Evolutionary conservation across 2,888 invertebrate species (phyloP).

Genomic region (Gandaritis pyraliata): DNA sequence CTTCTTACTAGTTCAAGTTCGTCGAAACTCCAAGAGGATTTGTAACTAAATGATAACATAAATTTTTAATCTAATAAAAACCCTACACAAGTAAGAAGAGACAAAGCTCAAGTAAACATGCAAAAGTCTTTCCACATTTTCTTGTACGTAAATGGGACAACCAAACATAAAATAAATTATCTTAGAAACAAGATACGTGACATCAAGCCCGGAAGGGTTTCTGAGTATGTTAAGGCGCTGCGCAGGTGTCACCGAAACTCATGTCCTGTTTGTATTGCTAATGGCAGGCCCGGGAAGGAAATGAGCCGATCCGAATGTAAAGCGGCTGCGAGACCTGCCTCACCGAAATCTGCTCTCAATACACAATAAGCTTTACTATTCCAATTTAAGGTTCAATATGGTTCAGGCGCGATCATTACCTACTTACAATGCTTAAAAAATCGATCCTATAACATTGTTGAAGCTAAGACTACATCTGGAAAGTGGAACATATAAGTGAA

Average conservation of each 20-base stretch:
- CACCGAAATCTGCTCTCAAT: constrained; percentile 6
- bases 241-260: constrained; percentile 70
- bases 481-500: no score
- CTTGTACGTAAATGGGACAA: constrained; percentile 17
- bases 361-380: constrained; percentile 10
- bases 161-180: constrained; percentile 37
- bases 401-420: neutral
- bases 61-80: no score
- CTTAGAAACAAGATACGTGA: constrained; percentile 47
- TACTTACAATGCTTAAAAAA: neutral
- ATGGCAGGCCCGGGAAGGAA: constrained; percentile 66
- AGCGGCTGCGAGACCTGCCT: constrained; percentile 1
- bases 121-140: constrained; percentile 12
- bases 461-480: no score
- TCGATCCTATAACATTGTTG: neutral
- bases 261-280: constrained; percentile 72
- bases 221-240: constrained; percentile 53
- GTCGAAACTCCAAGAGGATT: no score
- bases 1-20: no score
- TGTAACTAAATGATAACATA: no score
- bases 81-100: no score
- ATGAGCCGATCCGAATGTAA: constrained; percentile 55
- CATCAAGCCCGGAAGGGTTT: constrained; percentile 45
- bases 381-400: neutral
- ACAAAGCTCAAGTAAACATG: no score